Percentiles rank a stretch among this genome's conserved stretches.
Evolutionary conservation across 2,888 invertebrate species (phyloP).

Genomic region (Augiades crinisus): DNA sequence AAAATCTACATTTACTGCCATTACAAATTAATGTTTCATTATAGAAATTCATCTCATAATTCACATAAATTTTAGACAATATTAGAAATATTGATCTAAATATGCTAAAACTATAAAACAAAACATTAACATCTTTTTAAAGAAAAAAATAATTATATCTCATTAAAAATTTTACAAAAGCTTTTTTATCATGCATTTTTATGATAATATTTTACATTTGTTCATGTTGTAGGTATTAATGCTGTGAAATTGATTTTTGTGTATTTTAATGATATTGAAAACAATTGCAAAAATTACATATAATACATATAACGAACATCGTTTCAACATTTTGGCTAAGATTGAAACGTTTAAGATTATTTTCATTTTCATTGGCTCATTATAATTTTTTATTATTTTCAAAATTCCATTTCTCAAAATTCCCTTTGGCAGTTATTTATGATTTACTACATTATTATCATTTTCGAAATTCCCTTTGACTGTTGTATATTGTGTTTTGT

Average conservation of each 20-base stretch:
- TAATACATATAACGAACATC: neutral
- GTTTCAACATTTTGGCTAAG: constrained; percentile 19
- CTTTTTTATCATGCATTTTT: too few species aligned
- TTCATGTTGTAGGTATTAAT: too few species aligned
- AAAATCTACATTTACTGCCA: too few species aligned
- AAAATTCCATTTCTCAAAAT: constrained; percentile 35
- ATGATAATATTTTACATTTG: too few species aligned
- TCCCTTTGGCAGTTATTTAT: constrained; percentile 41
- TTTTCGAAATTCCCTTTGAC: constrained; percentile 53
- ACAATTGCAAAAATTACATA: neutral
- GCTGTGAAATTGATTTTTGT: neutral
- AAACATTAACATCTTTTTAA: too few species aligned
- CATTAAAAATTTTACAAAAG: too few species aligned
- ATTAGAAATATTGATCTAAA: too few species aligned
- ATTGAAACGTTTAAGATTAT: constrained; percentile 20
- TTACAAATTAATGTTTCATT: too few species aligned
- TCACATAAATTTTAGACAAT: too few species aligned
- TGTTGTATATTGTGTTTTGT: constrained; percentile 48
- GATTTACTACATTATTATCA: constrained; percentile 30
- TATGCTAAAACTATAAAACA: too few species aligned
- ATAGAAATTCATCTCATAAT: too few species aligned
- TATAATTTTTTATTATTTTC: constrained; percentile 20
- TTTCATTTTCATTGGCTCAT: constrained; percentile 21
- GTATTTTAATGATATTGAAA: neutral
- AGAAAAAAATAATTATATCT: too few species aligned